These are phyloP conservation scores for Tachysurus vachellii DNA, from an alignment of 2,113 vertebrate species.

Conservation along the genomic window DNA sequence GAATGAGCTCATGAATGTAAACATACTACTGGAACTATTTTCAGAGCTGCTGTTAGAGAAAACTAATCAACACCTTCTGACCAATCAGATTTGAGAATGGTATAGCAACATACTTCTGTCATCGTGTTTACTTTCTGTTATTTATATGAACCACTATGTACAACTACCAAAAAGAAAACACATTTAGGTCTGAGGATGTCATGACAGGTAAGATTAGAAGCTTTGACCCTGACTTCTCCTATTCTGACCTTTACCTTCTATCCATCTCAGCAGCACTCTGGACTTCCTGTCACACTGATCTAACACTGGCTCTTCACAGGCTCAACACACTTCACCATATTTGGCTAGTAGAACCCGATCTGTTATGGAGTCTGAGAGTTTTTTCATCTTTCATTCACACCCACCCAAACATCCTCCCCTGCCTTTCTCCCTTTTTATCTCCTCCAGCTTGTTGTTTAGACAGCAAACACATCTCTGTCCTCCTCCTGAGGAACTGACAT, in stretches of 20 bases:
- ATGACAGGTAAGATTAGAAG: neutral
- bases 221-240: neutral
- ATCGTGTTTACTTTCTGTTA: neutral
- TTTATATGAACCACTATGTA: neutral
- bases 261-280: conserved; percentile 9
- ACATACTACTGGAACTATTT: neutral
- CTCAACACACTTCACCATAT: neutral
- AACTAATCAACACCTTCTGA: neutral
- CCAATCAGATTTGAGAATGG: neutral
- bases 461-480: conserved; percentile 46
- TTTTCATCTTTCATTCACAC: neutral
- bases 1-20: neutral
- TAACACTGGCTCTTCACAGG: neutral
- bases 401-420: neutral
- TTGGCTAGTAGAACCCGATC: neutral
- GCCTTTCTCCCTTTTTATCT: conserved; percentile 29
- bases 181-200: neutral
- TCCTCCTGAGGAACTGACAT: conserved; percentile 20
- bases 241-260: neutral
- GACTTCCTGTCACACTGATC: conserved; percentile 18
- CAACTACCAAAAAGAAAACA: neutral
- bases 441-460: conserved; percentile 39
- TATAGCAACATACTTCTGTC: neutral
- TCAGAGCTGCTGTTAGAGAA: neutral
- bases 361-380: neutral